These are phyloP conservation scores for Arrhopalites spinosus DNA, from an alignment of 2,888 invertebrate species.

Conservation along the genomic window DNA sequence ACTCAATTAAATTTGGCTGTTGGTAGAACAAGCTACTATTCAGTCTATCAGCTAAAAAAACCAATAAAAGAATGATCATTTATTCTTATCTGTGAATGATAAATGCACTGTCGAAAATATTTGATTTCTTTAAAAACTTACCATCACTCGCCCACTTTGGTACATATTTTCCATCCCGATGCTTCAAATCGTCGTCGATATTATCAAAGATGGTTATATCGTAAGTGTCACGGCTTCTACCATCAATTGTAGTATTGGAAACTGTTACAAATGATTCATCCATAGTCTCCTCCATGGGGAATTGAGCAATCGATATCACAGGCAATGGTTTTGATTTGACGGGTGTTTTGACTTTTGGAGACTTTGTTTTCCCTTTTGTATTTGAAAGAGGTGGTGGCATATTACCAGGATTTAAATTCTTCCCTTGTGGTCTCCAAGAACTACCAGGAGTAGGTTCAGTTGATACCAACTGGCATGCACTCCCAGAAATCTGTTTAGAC, in stretches of 20 bases:
- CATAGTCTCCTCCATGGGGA: neutral
- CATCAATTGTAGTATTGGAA: slow-evolving; percentile 7
- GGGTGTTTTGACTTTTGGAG: neutral
- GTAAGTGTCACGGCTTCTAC: slow-evolving; percentile 27
- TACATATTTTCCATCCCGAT: slow-evolving; percentile 49
- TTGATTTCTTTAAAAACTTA: too few relatives aligned
- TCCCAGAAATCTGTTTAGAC: neutral
- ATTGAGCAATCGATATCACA: neutral
- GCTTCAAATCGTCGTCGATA: slow-evolving; percentile 50
- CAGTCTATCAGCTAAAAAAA: slow-evolving; percentile 14
- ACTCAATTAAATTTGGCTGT: slow-evolving; percentile 29
- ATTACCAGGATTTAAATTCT: neutral
- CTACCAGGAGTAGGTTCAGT: neutral
- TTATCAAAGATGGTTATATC: slow-evolving; percentile 52
- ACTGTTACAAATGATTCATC: slow-evolving; percentile 15
- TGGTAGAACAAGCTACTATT: slow-evolving; percentile 19
- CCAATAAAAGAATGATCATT: neutral
- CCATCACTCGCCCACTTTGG: slow-evolving; percentile 50
- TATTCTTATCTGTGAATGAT: too few relatives aligned
- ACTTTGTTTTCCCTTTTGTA: neutral
- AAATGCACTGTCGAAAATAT: too few relatives aligned
- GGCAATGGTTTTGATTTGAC: neutral
- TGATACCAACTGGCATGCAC: neutral
- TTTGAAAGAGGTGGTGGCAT: neutral
- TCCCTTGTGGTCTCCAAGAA: neutral